Percentiles rank a stretch among this genome's conserved stretches.
These are phyloP conservation scores for Nasonia oneida DNA, from an alignment of 2,888 invertebrate species.

Conservation along the genomic window DNA sequence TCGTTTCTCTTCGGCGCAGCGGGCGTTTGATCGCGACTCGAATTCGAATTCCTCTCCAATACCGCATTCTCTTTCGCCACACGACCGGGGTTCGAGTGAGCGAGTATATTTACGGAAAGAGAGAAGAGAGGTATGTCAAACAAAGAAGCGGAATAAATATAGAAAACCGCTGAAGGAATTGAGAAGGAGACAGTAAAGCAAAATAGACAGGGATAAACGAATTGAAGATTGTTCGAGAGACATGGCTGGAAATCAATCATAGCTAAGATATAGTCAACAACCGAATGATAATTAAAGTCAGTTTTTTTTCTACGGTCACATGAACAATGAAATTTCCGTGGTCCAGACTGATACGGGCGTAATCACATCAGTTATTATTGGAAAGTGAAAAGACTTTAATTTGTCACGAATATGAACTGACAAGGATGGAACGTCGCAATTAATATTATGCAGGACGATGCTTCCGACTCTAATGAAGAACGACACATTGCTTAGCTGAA, in stretches of 20 bases:
- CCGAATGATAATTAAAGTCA: too few species aligned
- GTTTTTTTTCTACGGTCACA: too few species aligned
- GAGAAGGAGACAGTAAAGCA: neutral
- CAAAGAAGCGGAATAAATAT: slow-evolving; percentile 31
- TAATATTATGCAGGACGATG: neutral
- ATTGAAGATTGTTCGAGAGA: neutral
- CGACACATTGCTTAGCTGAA: neutral
- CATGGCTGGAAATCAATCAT: too few species aligned
- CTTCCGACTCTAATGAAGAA: slow-evolving; percentile 38
- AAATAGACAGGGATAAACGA: neutral
- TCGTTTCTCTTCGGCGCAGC: slow-evolving; percentile 42
- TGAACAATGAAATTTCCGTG: too few species aligned
- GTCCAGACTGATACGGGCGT: too few species aligned
- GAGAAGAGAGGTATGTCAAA: slow-evolving; percentile 7
- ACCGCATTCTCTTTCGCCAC: neutral
- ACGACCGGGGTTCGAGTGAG: slow-evolving; percentile 30
- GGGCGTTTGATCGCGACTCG: slow-evolving; percentile 55
- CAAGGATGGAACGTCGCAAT: slow-evolving; percentile 14
- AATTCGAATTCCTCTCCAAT: slow-evolving; percentile 50
- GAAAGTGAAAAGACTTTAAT: neutral
- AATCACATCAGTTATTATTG: neutral
- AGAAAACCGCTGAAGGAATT: slow-evolving; percentile 7
- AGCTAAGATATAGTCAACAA: neutral
- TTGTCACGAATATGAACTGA: slow-evolving; percentile 23
- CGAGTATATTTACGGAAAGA: neutral